These are phyloP conservation scores for Nesogale talazaci DNA, from an alignment of 2,113 vertebrate genomes.

Conservation along the genomic window DNA sequence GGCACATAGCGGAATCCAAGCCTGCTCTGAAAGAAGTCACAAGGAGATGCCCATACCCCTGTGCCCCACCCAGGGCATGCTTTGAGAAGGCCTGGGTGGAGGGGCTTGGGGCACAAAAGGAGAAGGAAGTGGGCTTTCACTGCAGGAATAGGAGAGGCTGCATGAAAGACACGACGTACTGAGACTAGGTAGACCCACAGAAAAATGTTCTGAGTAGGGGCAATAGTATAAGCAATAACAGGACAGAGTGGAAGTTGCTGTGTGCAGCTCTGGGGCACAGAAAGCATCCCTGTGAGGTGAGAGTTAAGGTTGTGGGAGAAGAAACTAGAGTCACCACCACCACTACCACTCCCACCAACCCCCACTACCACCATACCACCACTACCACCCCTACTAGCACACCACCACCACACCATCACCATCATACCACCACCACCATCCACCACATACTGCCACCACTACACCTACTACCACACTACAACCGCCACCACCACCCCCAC, in stretches of 20 bases:
- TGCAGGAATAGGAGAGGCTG: too few relatives aligned
- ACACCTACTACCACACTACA: too few relatives aligned
- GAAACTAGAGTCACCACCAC: background rate
- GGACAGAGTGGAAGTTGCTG: background rate
- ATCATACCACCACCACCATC: too few relatives aligned
- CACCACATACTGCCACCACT: too few relatives aligned
- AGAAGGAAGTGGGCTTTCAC: background rate
- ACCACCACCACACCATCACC: too few relatives aligned
- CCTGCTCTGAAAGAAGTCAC: background rate
- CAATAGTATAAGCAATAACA: background rate
- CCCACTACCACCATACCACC: too few relatives aligned
- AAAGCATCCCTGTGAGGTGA: background rate
- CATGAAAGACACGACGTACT: background rate
- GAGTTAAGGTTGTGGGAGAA: background rate
- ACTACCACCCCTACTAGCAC: too few relatives aligned
- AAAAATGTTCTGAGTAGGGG: background rate
- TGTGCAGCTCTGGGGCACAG: background rate
- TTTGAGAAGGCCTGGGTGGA: fast-evolving
- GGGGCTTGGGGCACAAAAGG: background rate
- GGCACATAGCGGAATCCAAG: fast-evolving
- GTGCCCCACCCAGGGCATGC: fast-evolving
- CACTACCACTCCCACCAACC: background rate
- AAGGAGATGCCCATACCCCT: background rate
- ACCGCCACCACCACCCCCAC: too few relatives aligned
- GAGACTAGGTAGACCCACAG: background rate